Conservation (phyloP, 2,797 vertebrate genomes). For the Sandelia bainsii region DNA sequence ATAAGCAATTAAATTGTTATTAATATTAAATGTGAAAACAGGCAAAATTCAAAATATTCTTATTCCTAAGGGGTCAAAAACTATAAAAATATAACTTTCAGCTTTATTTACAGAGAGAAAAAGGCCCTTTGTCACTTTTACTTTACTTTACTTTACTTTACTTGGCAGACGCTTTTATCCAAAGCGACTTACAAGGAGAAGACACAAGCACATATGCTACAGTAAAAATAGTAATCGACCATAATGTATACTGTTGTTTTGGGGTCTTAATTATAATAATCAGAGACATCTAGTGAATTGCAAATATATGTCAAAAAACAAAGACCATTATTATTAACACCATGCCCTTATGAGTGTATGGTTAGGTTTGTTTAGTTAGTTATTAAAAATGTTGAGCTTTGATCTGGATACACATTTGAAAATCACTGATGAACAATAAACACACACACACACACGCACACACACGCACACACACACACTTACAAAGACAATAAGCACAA, state of each 20-base stretch:
- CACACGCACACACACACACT: not conserved
- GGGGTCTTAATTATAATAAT: not conserved
- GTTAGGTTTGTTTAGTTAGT: not conserved
- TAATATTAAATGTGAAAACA: too few relatives aligned
- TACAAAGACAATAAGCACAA: conserved; percentile 25
- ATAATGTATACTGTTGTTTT: not conserved
- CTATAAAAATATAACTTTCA: too few relatives aligned
- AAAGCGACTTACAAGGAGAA: too few relatives aligned
- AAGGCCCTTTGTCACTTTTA: too few relatives aligned
- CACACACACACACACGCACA: not conserved
- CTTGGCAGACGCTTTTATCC: too few relatives aligned
- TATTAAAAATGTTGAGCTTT: not conserved
- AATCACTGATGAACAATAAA: conserved; percentile 12
- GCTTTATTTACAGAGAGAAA: too few relatives aligned
- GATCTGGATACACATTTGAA: not conserved
- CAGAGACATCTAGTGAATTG: not conserved
- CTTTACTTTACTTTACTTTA: too few relatives aligned
- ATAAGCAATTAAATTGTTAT: too few relatives aligned
- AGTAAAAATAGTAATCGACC: not conserved
- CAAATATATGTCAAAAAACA: not conserved
- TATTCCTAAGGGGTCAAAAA: too few relatives aligned
- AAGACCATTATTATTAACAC: not conserved
- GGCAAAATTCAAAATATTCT: too few relatives aligned
- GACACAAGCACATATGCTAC: not conserved
- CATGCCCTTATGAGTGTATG: too few relatives aligned